Percentiles rank a stretch among this genome's conserved stretches.
Conservation (phyloP, 2,113 vertebrate species). For the Cnemophilus loriae region DNA sequence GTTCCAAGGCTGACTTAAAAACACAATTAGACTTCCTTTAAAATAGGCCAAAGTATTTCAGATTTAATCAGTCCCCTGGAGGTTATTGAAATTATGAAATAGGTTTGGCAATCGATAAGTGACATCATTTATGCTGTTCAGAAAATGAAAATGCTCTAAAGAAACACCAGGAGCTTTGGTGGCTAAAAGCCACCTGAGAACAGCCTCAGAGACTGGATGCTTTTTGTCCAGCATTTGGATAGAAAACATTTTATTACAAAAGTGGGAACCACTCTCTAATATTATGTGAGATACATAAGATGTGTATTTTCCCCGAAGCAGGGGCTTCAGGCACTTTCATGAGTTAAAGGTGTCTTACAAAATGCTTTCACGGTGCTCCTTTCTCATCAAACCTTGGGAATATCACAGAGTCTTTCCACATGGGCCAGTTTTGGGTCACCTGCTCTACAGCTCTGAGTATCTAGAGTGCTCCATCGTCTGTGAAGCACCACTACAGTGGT, state of each 20-base stretch:
- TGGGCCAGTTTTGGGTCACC: not conserved
- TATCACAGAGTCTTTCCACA: not conserved
- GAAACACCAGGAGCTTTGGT: not conserved
- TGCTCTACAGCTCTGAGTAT: not conserved
- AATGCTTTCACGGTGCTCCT: not conserved
- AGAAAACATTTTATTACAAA: not conserved
- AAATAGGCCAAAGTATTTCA: conserved; percentile 50
- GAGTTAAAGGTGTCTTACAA: not conserved
- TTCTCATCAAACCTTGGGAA: not conserved
- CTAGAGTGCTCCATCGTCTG: not conserved
- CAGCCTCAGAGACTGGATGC: not conserved
- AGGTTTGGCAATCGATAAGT: conserved; percentile 33
- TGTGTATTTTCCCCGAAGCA: not conserved
- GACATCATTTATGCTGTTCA: conserved; percentile 12
- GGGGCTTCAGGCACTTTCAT: not conserved
- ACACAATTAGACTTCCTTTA: conserved; percentile 55
- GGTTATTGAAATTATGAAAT: conserved; percentile 55
- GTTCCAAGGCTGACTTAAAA: conserved; percentile 65
- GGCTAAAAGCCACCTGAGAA: conserved; percentile 4
- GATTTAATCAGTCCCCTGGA: conserved; percentile 48
- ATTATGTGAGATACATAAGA: not conserved
- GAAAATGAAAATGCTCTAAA: conserved; percentile 28
- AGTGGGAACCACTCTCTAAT: not conserved
- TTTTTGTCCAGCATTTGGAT: not conserved
- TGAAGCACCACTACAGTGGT: not conserved